These are phyloP conservation scores for Diprion similis DNA, from an alignment of 1,140 invertebrate species.

Conservation along the genomic window DNA sequence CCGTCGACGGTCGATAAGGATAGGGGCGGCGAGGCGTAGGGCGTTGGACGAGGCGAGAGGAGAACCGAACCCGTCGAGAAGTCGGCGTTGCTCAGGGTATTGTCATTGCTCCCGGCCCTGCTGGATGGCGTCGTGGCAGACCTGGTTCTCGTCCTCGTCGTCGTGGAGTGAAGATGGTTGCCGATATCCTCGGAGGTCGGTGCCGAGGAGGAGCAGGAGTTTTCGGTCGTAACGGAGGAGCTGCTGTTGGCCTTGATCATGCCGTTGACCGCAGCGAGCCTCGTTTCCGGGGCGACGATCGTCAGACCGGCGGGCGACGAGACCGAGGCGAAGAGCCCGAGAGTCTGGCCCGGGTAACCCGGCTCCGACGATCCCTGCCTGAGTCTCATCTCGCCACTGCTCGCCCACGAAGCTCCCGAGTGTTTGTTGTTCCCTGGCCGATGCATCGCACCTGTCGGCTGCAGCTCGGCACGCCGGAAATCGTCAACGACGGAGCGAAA, in stretches of 20 bases:
- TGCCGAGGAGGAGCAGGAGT: neutral
- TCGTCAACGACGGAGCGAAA: too few relatives aligned
- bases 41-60: neutral
- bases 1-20: constrained; percentile 22
- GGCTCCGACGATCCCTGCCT: neutral
- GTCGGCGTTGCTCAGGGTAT: neutral
- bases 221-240: neutral
- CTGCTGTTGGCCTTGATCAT: neutral
- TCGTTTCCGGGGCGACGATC: neutral
- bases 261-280: too few relatives aligned
- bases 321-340: neutral
- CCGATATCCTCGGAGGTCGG: neutral
- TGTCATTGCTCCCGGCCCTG: neutral
- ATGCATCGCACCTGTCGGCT: neutral
- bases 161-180: neutral
- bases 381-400: neutral
- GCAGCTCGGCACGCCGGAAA: too few relatives aligned
- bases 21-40: constrained; percentile 15
- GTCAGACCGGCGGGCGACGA: neutral
- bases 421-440: neutral
- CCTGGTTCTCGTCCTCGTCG: neutral
- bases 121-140: constrained; percentile 17
- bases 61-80: neutral
- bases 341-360: neutral
- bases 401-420: neutral